Conservation (phyloP, 2,888 invertebrate species). For the Agrochola litura region DNA sequence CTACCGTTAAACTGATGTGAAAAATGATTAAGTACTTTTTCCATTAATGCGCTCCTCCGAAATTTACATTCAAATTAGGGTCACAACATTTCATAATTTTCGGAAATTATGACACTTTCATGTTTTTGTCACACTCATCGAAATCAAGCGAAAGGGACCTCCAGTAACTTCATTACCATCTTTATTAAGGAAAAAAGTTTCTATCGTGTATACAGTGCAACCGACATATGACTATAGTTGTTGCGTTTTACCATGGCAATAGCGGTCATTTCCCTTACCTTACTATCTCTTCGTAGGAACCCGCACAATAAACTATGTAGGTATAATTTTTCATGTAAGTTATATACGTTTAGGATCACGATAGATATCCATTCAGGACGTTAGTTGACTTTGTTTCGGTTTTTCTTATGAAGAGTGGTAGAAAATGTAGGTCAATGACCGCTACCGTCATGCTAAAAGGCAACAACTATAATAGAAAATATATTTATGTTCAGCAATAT, state of each 20-base stretch:
- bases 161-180: neutral
- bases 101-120: neutral
- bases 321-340: neutral
- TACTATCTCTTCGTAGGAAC: neutral
- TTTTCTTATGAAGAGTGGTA: neutral
- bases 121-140: neutral
- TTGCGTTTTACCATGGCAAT: neutral
- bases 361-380: neutral
- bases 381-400: neutral
- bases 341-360: neutral
- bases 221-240: neutral
- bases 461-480: neutral
- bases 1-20: conserved; percentile 34
- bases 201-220: neutral
- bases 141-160: neutral
- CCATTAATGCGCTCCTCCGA: conserved; percentile 2
- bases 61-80: conserved; percentile 27
- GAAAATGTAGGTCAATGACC: neutral
- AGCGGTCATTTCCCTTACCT: neutral
- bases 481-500: neutral
- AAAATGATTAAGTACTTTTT: conserved; percentile 33
- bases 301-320: neutral
- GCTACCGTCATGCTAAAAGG: neutral
- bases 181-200: neutral
- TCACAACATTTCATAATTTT: neutral